These are phyloP conservation scores for Poeciliopsis paucimaculata DNA, from an alignment of 2,797 vertebrate genomes.

Conservation along the genomic window DNA sequence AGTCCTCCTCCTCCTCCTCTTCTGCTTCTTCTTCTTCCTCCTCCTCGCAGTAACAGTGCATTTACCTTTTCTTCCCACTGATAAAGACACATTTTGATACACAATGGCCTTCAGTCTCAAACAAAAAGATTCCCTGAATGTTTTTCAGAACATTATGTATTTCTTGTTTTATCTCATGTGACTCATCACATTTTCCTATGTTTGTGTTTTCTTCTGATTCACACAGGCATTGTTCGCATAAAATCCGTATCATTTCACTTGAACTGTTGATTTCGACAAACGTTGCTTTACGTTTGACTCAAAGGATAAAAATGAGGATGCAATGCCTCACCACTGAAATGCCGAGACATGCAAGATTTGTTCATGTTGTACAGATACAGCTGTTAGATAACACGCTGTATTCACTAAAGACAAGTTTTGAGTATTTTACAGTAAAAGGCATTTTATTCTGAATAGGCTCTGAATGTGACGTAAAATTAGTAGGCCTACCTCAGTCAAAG, in stretches of 20 bases:
- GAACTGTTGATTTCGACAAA: slow-evolving; percentile 12
- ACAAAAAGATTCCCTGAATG: slow-evolving; percentile 26
- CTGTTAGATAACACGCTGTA: background rate
- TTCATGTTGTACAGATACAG: slow-evolving; percentile 5
- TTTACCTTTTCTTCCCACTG: slow-evolving; percentile 47
- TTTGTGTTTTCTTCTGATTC: background rate
- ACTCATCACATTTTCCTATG: background rate
- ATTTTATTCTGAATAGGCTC: no score
- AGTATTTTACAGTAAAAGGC: background rate
- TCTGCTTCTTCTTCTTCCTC: slow-evolving; percentile 65
- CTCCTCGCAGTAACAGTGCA: slow-evolving; percentile 65
- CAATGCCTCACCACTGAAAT: slow-evolving; percentile 13
- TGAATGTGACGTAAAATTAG: background rate
- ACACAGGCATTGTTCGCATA: slow-evolving; percentile 9
- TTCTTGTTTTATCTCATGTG: slow-evolving; percentile 9
- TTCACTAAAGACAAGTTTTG: background rate
- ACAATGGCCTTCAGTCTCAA: slow-evolving; percentile 35
- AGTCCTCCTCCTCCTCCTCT: slow-evolving; percentile 67
- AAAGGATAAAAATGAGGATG: slow-evolving; percentile 14
- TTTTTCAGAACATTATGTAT: background rate
- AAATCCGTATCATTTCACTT: background rate
- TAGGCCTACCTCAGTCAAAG: background rate
- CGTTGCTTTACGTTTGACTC: background rate
- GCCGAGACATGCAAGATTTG: slow-evolving; percentile 3
- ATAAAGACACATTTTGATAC: slow-evolving; percentile 58